Base-by-base conservation (phyloP, 1,140 invertebrate species). In the Phocides pigmalion region DNA sequence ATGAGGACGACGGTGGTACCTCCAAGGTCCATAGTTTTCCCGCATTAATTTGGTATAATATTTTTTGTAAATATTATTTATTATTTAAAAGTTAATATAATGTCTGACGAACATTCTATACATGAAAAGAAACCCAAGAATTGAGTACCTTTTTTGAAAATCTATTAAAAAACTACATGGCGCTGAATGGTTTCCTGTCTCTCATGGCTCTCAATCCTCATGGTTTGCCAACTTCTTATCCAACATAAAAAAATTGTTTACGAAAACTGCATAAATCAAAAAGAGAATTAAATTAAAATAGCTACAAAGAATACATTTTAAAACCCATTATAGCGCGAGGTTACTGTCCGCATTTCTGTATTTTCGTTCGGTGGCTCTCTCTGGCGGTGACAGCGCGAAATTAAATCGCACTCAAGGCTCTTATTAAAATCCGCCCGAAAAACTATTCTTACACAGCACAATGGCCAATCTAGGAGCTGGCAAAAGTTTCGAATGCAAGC, bases 391-490 rank as follows among this genome's bases (percentile, higher is more conserved):
- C 81, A 79, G 71, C 47, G 58, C 61, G 32, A 76, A 81, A 81
- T 83, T 79, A 81, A 79, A 81, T 76, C 73, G 62, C 53, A 67
- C 70, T 72, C 66, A 61, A 59, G 56, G 63, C 71, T 73, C 79
- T 83, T 81, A 81, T 83, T 81, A 81, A 81, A 83, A 76, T 74
- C 70, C 72, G 69, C 56, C 74, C 75, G 72, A 82, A 82, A 82
- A 80, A 82, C 72, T 80, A 70, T 72, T 47, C 72, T 72, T 73
- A 76, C 74, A 54, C 62, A 19, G 50, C 70, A 78, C 75, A 76
- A 76, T 76, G 69, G 72, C 68, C 76, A 80, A 73, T 79, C 75
- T 67, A 69, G 35, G n/a, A 20, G 68, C 64, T 59, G 51, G 47
- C 59, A 63, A 59, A 66, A 58, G 59, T 54, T 22, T 53, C n/a